Conservation (phyloP, 2,797 vertebrate species). For the Enteromius afrohamiltoni region DNA sequence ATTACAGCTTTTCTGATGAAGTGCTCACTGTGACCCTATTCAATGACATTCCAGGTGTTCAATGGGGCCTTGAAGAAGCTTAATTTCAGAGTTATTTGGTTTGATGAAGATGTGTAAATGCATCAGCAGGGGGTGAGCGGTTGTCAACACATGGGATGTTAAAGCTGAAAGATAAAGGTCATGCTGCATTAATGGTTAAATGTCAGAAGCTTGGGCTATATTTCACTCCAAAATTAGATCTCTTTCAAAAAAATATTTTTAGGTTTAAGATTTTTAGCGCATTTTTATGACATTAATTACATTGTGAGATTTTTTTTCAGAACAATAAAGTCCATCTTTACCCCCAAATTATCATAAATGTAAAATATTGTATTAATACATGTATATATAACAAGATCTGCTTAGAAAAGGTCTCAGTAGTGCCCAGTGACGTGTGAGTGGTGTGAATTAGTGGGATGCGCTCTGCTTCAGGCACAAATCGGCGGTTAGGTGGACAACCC, state of each 20-base stretch:
- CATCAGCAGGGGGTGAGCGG: background rate
- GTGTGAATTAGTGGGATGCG: too few relatives aligned
- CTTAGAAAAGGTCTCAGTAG: too few relatives aligned
- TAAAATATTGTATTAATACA: background rate
- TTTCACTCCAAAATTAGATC: background rate
- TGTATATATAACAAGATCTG: too few relatives aligned
- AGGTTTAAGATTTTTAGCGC: background rate
- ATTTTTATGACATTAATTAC: background rate
- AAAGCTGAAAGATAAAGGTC: background rate
- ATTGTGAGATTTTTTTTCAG: background rate
- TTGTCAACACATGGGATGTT: constrained; percentile 8
- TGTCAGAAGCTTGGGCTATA: background rate
- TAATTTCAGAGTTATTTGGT: constrained; percentile 70
- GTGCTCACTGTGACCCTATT: constrained; percentile 67
- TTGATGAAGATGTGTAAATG: constrained; percentile 55
- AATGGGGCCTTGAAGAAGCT: constrained; percentile 68
- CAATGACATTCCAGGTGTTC: constrained; percentile 77
- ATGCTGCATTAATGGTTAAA: background rate
- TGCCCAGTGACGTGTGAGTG: too few relatives aligned
- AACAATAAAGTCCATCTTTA: background rate
- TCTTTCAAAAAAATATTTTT: too few relatives aligned
- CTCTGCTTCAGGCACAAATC: too few relatives aligned
- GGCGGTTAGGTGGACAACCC: too few relatives aligned
- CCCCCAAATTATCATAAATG: background rate
- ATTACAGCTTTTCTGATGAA: constrained; percentile 75